Base-by-base conservation (phyloP, 2,888 invertebrate species). In the Nemapogon koenigi region DNA sequence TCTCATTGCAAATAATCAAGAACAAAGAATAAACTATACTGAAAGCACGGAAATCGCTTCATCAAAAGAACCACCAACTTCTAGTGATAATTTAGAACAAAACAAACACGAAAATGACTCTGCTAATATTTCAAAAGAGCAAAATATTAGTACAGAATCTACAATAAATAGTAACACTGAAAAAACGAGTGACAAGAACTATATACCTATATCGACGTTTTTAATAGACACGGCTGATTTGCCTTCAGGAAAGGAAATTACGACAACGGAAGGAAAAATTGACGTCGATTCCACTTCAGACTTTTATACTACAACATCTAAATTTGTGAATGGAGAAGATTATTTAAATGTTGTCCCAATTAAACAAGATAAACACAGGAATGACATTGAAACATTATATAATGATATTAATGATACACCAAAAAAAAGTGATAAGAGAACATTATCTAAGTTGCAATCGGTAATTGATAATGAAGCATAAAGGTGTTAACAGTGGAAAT, bases 401-500 rank as follows among this genome's bases (percentile, higher is more conserved):
- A 78, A 76, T 52, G 64, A 64, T 49, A 75, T 76, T 49, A 75
- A 71, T 68, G 71, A 72, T 64, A 67, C 65, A 37, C 63, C 62
- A 57, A 72, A 73, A 67, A 66, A 66, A 43, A 75, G 68, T 68
- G 72, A 67, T 50, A 67, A 62, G 55, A 70, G 72, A 61, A 71
- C 69, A 67, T 55, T 71, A 59, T 62, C 53, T 50, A 65, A 64
- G 56, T 60, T 61, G 46, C 60, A 68, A 53, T 57, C 64, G 49
- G 53, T 64, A 50, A 55, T 52, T 47, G 60, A 59, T 51, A 65
- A 69, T 56, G 62, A 63, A 58, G 68, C 68, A 59, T 70, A 69
- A 61, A 56, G 44, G 37, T 43, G 45, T 46, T 46, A 42, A 40
- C n/a, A n/a, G n/a, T n/a, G n/a, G n/a, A n/a, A n/a, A n/a, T n/a